Base-by-base conservation (phyloP, 2,113 vertebrate genomes). In the Xiphophorus couchianus region DNA sequence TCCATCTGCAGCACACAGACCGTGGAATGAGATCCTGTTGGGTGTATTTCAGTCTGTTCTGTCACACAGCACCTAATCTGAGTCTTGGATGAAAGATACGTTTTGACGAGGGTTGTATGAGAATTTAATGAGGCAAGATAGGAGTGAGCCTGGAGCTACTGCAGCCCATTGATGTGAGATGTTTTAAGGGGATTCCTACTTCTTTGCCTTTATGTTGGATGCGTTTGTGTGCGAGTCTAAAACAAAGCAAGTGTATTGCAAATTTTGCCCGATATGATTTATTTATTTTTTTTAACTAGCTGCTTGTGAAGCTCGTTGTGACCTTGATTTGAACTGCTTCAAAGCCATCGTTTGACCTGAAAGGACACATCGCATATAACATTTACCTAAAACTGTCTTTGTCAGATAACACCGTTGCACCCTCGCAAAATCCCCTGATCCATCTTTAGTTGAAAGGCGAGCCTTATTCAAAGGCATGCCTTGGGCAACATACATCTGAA, bases 81-180 rank as follows among this genome's bases (percentile, higher is more conserved):
- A 83, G 83, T 87, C 87, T 78, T 58, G 82, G 84, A 90, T 93
- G 86, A 93, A 90, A 92, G 85, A 93, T 91, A 86, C 84, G 85
- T 92, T 95, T 88, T 92, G 93, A 93, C 91, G 89, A 90, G 81
- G 51, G 35, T 82, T 86, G 83, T 84, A 85, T 92, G 82, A 90
- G 90, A 92, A 93, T 93, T 93, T 93, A 94, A 93, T 93, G 92
- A 93, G 84, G 90, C 83, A 84, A 88, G 86, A 92, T 91, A 81
- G 84, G 73, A 84, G 87, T 70, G 71, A 74, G 91, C 89, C 91
- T 77, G 62, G 74, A 90, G 90, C 89, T 66, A 84, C 64, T 73
- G 77, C 73, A 1, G 54, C 74, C 83, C 85, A 87, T 78, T 88
- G 90, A 88, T 91, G 82, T 74, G 69, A 80, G 66, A 87, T 82